A percentile compares a stretch with the other conserved stretches of the same genome.
Conservation (phyloP, 2,113 vertebrate species). For the Thunnus thynnus region DNA sequence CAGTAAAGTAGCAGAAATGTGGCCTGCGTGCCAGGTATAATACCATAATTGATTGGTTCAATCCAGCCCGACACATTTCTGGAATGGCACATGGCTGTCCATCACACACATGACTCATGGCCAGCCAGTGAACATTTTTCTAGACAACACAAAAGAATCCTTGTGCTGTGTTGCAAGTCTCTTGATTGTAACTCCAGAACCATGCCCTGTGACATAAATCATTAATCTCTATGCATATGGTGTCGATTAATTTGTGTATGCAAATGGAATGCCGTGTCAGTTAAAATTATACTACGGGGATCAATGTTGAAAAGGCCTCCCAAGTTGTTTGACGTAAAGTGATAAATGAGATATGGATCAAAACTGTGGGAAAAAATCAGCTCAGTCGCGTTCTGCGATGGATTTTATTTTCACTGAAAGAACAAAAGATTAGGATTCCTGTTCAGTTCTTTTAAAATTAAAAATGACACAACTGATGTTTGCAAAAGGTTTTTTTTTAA, state of each 20-base stretch:
- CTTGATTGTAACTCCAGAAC: conserved; percentile 61
- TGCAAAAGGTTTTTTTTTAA: not conserved
- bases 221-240: conserved; percentile 68
- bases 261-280: conserved; percentile 61
- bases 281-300: conserved; percentile 42
- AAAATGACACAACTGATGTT: conserved; percentile 20
- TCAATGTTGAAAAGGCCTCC: conserved; percentile 31
- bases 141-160: conserved; percentile 67
- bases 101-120: conserved; percentile 53
- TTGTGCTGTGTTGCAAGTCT: conserved; percentile 57
- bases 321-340: conserved; percentile 60
- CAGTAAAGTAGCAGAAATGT: conserved; percentile 59
- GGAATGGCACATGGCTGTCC: conserved; percentile 62
- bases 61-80: conserved; percentile 70
- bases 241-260: conserved; percentile 71
- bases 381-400: not conserved
- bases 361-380: conserved; percentile 35
- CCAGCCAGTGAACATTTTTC: conserved; percentile 50
- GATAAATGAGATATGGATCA: conserved; percentile 64
- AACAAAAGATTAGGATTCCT: conserved; percentile 22
- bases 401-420: conserved; percentile 37
- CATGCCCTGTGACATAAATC: conserved; percentile 58
- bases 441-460: not conserved
- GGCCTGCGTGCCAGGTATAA: conserved; percentile 72
- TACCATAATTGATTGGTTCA: conserved; percentile 61